Base-by-base conservation (phyloP, 2,113 vertebrate species). In the Cyprinodon variegatus region DNA sequence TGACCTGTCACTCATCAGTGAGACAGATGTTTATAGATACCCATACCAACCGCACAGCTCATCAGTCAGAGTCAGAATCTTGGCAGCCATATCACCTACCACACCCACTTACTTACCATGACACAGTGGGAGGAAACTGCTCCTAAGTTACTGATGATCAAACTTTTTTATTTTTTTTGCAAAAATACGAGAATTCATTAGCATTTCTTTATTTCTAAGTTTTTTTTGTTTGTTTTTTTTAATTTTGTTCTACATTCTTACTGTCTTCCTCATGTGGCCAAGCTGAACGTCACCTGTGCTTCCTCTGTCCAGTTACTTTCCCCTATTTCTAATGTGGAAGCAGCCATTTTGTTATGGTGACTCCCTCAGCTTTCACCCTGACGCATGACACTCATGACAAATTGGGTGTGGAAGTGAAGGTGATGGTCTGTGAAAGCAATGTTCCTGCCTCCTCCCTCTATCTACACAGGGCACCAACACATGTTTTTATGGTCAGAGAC, bases 371-470 rank as follows among this genome's bases (percentile, higher is more conserved):
- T 93, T 91, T 92, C 89, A 81, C 88, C 86, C 88, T 95, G 94
- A 96, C 93, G 94, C 95, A 86, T 96, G 95, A 96, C 95, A 95
- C 94, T 95, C 94, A 95, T 95, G 95, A 96, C 94, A 96, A 96
- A 96, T 96, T 95, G 95, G 81, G 76, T 93, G 93, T 93, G 89
- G 94, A 94, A 96, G 94, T 94, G 93, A 93, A 95, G 92, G 94
- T 89, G 91, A 95, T 78, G 83, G 93, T 93, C 95, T 96, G 95
- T 96, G 96, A 96, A 96, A 96, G 95, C 94, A 93, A 86, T 84
- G 87, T 84, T 76, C 86, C 89, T 85, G 82, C 88, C 83, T 83
- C 89, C 82, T 53, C 48, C 48, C 64, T 73, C 83, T 74, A 81
- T 77, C 85, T 87, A 91, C 90, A 87, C 78, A 61, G 82, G 66